phyloP scores from a whole-genome alignment of 2,888 invertebrate genomes.

The Sinelater perroti region DNA sequence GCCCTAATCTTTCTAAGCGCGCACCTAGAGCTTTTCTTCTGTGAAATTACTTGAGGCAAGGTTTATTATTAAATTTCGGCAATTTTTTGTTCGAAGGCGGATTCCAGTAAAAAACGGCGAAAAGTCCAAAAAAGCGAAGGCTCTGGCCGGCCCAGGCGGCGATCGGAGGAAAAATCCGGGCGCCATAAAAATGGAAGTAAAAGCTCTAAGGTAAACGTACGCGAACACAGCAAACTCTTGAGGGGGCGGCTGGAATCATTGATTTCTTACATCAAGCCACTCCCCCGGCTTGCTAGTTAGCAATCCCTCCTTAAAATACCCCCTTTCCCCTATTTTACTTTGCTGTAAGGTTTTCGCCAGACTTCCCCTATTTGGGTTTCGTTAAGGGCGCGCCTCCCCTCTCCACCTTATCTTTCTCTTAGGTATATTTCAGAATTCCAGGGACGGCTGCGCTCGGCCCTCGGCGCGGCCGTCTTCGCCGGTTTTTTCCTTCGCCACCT shows the following conservation, averaged over 20 bases:
- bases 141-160: too few relatives aligned
- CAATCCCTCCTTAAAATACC: conserved; percentile 52
- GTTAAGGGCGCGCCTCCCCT: conserved; percentile 35
- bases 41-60: too few relatives aligned
- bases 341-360: conserved; percentile 38
- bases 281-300: conserved; percentile 49
- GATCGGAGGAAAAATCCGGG: too few relatives aligned
- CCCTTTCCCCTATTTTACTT: conserved; percentile 41
- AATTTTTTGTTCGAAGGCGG: too few relatives aligned
- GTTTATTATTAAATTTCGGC: too few relatives aligned
- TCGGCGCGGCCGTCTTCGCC: background rate
- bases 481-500: background rate
- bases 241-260: conserved; percentile 51
- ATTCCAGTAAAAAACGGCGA: too few relatives aligned
- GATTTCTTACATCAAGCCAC: conserved; percentile 59
- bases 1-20: too few relatives aligned
- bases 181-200: conserved; percentile 20
- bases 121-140: too few relatives aligned
- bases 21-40: too few relatives aligned
- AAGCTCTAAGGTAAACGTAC: conserved; percentile 36
- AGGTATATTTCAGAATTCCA: conserved; percentile 40
- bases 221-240: conserved; percentile 36
- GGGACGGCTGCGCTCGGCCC: conserved; percentile 30
- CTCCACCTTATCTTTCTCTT: conserved; percentile 37
- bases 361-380: conserved; percentile 39